These are phyloP conservation scores for Oncorhynchus nerka DNA, from an alignment of 2,113 vertebrate species.

Conservation along the genomic window DNA sequence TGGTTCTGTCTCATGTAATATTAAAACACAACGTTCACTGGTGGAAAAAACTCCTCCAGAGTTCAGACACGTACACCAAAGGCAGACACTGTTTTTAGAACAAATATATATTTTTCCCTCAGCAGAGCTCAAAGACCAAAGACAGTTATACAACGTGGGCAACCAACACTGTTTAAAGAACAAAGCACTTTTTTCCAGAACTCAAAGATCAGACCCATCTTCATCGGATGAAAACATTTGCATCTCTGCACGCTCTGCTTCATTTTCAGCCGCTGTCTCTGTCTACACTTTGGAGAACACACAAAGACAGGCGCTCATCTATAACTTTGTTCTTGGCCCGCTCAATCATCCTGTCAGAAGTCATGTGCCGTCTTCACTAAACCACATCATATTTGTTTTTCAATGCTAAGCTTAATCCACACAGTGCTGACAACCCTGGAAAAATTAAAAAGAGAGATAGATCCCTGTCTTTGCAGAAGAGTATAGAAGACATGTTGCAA, in stretches of 20 bases:
- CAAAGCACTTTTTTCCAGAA: not conserved
- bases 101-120: not conserved
- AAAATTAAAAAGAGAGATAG: not conserved
- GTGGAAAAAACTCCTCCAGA: not conserved
- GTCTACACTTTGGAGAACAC: not conserved
- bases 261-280: not conserved
- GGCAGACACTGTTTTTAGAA: too few species aligned
- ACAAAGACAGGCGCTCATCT: not conserved
- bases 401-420: not conserved
- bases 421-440: not conserved
- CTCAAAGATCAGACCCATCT: not conserved
- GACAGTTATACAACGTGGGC: not conserved
- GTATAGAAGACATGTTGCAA: not conserved
- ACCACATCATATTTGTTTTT: constrained; percentile 12
- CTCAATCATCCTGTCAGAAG: constrained; percentile 5
- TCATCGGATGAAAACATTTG: not conserved
- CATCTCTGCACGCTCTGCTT: not conserved
- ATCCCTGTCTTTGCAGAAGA: not conserved
- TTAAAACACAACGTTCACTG: not conserved
- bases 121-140: not conserved
- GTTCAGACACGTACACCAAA: too few species aligned
- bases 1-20: constrained; percentile 9
- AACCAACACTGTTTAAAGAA: not conserved
- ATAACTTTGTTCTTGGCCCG: constrained; percentile 4
- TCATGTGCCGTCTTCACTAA: not conserved